Evolutionary conservation across 1,140 invertebrate species (phyloP), one percentile per base, ranked within the genome.

Genomic region (Chelonus insularis): DNA sequence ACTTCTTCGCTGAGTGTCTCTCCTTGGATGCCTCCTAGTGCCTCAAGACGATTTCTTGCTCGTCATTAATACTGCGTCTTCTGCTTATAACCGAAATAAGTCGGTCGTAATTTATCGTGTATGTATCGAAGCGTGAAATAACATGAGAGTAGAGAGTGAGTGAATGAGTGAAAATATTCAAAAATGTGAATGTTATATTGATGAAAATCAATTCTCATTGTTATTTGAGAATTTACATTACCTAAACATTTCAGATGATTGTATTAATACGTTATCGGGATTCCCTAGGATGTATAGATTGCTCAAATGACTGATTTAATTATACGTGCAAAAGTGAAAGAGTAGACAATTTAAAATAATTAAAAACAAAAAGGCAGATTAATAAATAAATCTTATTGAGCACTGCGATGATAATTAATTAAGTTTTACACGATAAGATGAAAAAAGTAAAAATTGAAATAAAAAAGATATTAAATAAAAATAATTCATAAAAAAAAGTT

Each of bases 1-100:
- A 91, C 80, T 92, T 87, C 83, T 88, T 92, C 75, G 84, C 88
- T 72, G 86, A 91, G 83, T 93, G 91, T 85, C 88, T 93, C 83
- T 89, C 88, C 73, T 84, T 93, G 77, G 91, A 92, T 79, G 87
- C 88, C 64, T 79, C 79, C 77, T 82, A 81, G 80, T 82, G 80
- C 80, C 80, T 81, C 74, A 75, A 79, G 72, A 64, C 66, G 65
- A 74, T 74, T 71, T 73, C 73, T 74, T 66, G 69, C 75, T 78
- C 67, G 69, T 74, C 76, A 72, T 72, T 71, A 68, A 72, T 73
- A 73, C 72, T 62, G 68, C 71, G 72, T 70, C 70, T 75, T 71
- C 69, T 75, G 75, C 70, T 70, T 60, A 73, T 60, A 55, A 39
- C 36, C n/a, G 50, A 32, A 29, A 34, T 25, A 23, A 25, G 14